Evolutionary conservation across 2,113 vertebrate species (phyloP).

Genomic region (Lanius collurio): DNA sequence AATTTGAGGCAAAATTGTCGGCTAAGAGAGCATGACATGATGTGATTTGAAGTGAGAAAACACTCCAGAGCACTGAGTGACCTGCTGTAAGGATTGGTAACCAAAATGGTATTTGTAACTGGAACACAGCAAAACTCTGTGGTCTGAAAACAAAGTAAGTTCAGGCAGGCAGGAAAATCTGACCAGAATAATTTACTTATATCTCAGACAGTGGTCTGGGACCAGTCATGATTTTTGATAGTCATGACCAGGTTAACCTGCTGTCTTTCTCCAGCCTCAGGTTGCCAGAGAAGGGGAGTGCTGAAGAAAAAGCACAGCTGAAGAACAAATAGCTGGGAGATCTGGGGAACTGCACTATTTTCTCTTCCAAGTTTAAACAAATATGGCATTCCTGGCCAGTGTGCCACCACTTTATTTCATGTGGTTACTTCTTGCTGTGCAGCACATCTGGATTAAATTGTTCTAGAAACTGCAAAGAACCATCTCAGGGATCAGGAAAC

Average conservation of each 20-base stretch:
- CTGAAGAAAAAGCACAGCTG: background rate
- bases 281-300: background rate
- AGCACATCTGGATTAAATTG: background rate
- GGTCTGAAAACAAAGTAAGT: background rate
- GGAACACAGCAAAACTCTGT: background rate
- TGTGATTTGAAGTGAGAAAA: background rate
- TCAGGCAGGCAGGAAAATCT: background rate
- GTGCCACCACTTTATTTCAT: background rate
- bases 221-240: background rate
- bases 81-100: background rate
- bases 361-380: background rate
- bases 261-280: background rate
- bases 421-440: background rate
- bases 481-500: background rate
- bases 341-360: background rate
- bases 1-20: background rate
- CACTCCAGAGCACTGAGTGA: background rate
- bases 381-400: rapidly evolving
- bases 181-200: background rate
- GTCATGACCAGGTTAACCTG: background rate
- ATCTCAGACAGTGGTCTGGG: background rate
- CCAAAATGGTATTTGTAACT: background rate
- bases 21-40: background rate
- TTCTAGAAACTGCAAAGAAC: background rate
- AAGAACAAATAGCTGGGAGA: background rate